Conservation (phyloP, 2,113 vertebrate species). For the Nannobrachium achirus region DNA sequence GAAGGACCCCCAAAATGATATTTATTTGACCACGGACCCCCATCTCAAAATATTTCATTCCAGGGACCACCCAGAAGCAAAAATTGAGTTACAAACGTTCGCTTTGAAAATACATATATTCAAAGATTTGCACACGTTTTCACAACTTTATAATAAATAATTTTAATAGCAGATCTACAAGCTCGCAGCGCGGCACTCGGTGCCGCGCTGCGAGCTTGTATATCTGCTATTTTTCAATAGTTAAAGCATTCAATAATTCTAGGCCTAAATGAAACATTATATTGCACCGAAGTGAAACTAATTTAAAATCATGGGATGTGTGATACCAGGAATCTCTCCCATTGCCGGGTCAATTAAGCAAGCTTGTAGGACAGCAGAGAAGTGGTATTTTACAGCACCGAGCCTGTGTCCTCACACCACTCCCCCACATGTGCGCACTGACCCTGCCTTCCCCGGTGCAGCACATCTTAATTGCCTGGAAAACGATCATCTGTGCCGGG, state of each 20-base stretch:
- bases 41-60: too few species aligned
- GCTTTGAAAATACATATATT: too few species aligned
- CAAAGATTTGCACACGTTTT: too few species aligned
- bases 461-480: conserved; percentile 73
- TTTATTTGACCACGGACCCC: too few species aligned
- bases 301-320: conserved; percentile 57
- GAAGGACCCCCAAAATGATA: too few species aligned
- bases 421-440: conserved; percentile 59
- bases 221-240: not conserved
- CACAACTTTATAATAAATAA: too few species aligned
- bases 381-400: conserved; percentile 59
- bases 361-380: conserved; percentile 74
- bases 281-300: conserved; percentile 37
- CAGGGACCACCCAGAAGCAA: too few species aligned
- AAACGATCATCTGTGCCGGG: conserved; percentile 71
- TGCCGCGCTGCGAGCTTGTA: too few species aligned
- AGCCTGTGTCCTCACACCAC: conserved; percentile 48
- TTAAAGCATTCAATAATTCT: not conserved
- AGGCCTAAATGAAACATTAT: conserved; percentile 16
- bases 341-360: conserved; percentile 67
- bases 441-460: conserved; percentile 57
- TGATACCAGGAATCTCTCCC: conserved; percentile 59
- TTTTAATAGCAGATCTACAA: too few species aligned
- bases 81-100: too few species aligned
- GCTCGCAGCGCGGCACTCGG: too few species aligned